Evolutionary conservation across 1,140 invertebrate genomes (phyloP).

Genomic region (Cyclina sinensis): DNA sequence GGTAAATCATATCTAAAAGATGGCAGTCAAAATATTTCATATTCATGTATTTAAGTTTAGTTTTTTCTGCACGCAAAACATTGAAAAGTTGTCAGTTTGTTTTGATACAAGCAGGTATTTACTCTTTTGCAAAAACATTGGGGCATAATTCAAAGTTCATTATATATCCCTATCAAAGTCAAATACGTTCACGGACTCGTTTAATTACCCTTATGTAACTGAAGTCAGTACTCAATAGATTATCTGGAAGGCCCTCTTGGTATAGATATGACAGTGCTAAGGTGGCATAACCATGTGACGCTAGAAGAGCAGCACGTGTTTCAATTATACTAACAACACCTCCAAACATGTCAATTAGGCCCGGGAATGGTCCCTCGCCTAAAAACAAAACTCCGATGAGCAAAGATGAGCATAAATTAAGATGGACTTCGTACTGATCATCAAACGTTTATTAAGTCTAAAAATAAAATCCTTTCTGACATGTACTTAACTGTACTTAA

Average conservation of each 20-base stretch:
- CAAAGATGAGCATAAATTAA: neutral
- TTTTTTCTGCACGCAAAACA: too few relatives aligned
- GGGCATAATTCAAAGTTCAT: too few relatives aligned
- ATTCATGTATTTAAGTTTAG: too few relatives aligned
- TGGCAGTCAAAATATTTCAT: too few relatives aligned
- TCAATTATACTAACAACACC: constrained; percentile 47
- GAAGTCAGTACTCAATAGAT: neutral
- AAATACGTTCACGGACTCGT: too few relatives aligned
- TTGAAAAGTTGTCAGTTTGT: too few relatives aligned
- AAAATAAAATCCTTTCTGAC: neutral
- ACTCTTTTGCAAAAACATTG: too few relatives aligned
- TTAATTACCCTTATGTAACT: constrained; percentile 26
- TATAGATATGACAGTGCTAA: constrained; percentile 32
- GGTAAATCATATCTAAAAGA: too few relatives aligned
- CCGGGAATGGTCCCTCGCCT: constrained; percentile 59
- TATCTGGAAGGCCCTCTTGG: neutral
- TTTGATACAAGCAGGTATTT: too few relatives aligned
- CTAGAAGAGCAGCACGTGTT: constrained; percentile 26
- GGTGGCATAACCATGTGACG: constrained; percentile 46
- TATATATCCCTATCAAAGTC: too few relatives aligned
- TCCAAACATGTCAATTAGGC: constrained; percentile 44
- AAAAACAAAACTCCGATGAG: neutral
- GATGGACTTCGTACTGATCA: neutral
- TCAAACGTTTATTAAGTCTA: neutral
- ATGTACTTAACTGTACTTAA: neutral